Conservation (phyloP, 2,797 vertebrate genomes). For the Myiotriccus ornatus region DNA sequence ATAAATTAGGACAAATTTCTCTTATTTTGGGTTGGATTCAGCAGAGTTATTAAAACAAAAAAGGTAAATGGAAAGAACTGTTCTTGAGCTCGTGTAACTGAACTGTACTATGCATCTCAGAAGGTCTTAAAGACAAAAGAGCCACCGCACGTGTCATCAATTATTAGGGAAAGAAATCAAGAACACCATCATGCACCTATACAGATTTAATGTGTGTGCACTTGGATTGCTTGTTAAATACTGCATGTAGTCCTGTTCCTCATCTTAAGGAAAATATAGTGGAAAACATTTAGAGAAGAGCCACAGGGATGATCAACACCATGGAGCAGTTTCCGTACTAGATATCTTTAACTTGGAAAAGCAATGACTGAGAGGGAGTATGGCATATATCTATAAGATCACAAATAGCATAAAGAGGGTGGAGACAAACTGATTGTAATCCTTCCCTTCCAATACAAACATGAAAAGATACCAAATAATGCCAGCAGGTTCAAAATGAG, state of each 20-base stretch:
- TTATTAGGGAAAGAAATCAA: neutral
- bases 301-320: neutral
- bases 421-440: neutral
- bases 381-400: neutral
- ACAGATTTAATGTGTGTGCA: neutral
- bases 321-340: neutral
- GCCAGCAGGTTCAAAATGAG: slow-evolving; percentile 4
- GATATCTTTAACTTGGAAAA: neutral
- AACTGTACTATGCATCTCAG: neutral
- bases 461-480: neutral
- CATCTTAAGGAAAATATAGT: neutral
- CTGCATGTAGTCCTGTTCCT: neutral
- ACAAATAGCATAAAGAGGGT: neutral
- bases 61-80: neutral
- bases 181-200: neutral
- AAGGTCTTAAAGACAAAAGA: neutral
- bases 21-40: neutral
- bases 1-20: neutral
- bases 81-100: neutral
- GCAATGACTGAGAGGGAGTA: neutral
- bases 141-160: neutral
- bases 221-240: neutral
- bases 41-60: neutral
- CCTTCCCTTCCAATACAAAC: neutral
- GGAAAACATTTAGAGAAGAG: neutral